Evolutionary conservation across 2,113 vertebrate species (phyloP).

Genomic region (human (Homo sapiens)): GRCh38 chr4:5258001-5258500

Average conservation of each 20-base stretch:
- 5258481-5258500: neutral
- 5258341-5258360: neutral
- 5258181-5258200: neutral
- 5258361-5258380: neutral
- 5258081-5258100: neutral
- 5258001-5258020: neutral
- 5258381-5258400: accelerated
- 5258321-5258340: neutral
- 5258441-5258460: too few species aligned
- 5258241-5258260: neutral
- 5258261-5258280: neutral
- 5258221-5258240: neutral
- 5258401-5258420: neutral
- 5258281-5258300: too few species aligned
- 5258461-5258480: neutral
- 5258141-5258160: neutral
- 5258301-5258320: neutral
- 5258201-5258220: neutral
- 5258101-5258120: neutral
- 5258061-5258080: neutral
- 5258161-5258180: neutral
- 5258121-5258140: accelerated
- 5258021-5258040: neutral
- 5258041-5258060: neutral
- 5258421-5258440: neutral